Base-by-base conservation (phyloP, 2,888 invertebrate genomes). In the Enchytraeus crypticus region DNA sequence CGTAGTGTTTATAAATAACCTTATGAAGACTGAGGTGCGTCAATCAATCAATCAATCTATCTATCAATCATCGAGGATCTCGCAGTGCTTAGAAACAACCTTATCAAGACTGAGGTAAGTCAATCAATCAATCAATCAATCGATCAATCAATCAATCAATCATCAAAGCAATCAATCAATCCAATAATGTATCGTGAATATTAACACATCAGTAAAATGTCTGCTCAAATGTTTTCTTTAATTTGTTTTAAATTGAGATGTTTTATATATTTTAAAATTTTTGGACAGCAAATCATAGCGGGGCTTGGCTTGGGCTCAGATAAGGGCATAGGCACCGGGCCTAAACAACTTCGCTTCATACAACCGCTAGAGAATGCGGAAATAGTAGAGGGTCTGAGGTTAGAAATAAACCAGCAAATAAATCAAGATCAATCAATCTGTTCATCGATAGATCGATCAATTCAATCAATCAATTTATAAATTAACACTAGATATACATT, bases 331-430 rank as follows among this genome's bases (percentile, higher is more conserved):
- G n/a, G n/a, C n/a, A 59, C 59, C 23, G 60, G 64, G 11, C 63
- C 68, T 5, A 47, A 53, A 2, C 34, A 85, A 21, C 89, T 89
- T 0, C 79, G 82, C 34, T 88, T 89, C 72, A 79, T 84, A 0
- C 84, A 84, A 65, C 83, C 84, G 72, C 78, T 89, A 53, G 81
- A 83, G 71, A 83, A 86, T 58, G 84, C 84, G 46, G 80, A 80
- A 45, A 85, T 85, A 3, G 83, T 82, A 61, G 87, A 88, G 77
- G 87, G 87, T 18, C 80, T 82, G 23, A 77, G 72, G 77, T 77
- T 66, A 66, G 73, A 57, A 1, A 45, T n/a, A n/a, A n/a, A n/a
- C n/a, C n/a, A n/a, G n/a, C n/a, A n/a, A n/a, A n/a, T n/a, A n/a
- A n/a, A n/a, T n/a, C n/a, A n/a, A n/a, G n/a, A n/a, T n/a, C n/a